These are phyloP conservation scores for Drosophila prosaltans DNA, from an alignment of 1,140 invertebrate genomes.

Conservation along the genomic window DNA sequence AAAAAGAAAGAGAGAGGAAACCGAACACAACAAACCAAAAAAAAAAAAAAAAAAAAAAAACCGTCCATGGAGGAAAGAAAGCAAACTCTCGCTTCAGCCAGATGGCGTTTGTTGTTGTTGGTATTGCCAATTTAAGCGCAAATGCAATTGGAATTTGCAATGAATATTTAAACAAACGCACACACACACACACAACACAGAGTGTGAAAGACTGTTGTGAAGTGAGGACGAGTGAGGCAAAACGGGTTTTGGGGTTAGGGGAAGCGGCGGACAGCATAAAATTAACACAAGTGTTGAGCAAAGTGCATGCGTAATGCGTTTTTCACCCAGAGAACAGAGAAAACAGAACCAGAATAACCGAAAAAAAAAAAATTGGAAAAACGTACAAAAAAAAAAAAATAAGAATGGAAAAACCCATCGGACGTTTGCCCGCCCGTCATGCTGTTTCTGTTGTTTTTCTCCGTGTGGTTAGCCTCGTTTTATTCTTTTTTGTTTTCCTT, in stretches of 20 bases:
- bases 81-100: constrained; percentile 33
- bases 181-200: constrained; percentile 26
- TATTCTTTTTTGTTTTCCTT: constrained; percentile 13
- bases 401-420: constrained; percentile 13
- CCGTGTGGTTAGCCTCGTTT: constrained; percentile 17
- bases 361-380: not conserved
- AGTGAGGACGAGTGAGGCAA: not conserved
- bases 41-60: constrained; percentile 10
- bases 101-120: constrained; percentile 50
- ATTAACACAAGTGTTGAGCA: constrained; percentile 74
- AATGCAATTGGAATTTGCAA: constrained; percentile 77
- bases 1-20: constrained; percentile 3
- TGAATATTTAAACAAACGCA: constrained; percentile 71
- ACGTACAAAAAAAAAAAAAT: constrained; percentile 6
- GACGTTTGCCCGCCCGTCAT: constrained; percentile 46
- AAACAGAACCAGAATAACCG: constrained; percentile 16
- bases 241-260: constrained; percentile 7
- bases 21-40: not conserved
- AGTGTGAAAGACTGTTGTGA: constrained; percentile 19
- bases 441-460: constrained; percentile 10
- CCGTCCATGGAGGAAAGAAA: constrained; percentile 24
- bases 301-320: constrained; percentile 73
- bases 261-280: constrained; percentile 49
- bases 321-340: constrained; percentile 29
- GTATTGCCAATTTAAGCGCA: constrained; percentile 74